Percentiles rank a stretch among this genome's conserved stretches.
phyloP scores from a whole-genome alignment of 2,888 invertebrate genomes.

The Dendrolimus pini region DNA sequence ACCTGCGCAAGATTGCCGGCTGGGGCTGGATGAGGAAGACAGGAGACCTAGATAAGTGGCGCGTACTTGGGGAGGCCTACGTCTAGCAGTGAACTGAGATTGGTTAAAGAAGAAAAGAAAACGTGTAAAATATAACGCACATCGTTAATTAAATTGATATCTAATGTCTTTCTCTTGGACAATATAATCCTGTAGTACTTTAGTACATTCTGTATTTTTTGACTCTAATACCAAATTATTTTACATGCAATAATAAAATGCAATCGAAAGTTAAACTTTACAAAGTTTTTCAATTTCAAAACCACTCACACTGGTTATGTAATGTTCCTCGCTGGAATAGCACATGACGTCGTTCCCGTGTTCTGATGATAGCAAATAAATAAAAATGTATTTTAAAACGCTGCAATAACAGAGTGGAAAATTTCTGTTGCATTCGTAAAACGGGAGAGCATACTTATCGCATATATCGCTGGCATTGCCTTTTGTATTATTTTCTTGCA shows the following conservation, averaged over 20 bases:
- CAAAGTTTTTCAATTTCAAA: conserved; percentile 1
- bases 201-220: too few species aligned
- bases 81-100: too few species aligned
- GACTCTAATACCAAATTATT: neutral
- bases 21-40: too few species aligned
- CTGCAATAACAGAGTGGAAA: neutral
- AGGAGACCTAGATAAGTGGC: too few species aligned
- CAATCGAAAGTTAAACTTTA: neutral
- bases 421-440: neutral
- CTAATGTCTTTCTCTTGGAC: too few species aligned
- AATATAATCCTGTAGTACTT: too few species aligned
- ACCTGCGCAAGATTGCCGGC: too few species aligned
- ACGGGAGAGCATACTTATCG: conserved; percentile 27
- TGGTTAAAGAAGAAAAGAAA: too few species aligned
- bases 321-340: conserved; percentile 34
- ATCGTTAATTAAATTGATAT: too few species aligned
- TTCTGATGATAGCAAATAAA: conserved; percentile 17
- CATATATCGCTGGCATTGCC: conserved; percentile 18
- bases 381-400: neutral
- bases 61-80: too few species aligned
- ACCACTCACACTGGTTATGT: conserved; percentile 35
- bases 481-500: conserved; percentile 37
- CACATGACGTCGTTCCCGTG: conserved; percentile 36
- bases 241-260: neutral
- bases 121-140: too few species aligned